A percentile compares a stretch with the other conserved stretches of the same genome.
These are phyloP conservation scores for Ciconia maguari DNA, from an alignment of 2,113 vertebrate genomes.

Conservation along the genomic window DNA sequence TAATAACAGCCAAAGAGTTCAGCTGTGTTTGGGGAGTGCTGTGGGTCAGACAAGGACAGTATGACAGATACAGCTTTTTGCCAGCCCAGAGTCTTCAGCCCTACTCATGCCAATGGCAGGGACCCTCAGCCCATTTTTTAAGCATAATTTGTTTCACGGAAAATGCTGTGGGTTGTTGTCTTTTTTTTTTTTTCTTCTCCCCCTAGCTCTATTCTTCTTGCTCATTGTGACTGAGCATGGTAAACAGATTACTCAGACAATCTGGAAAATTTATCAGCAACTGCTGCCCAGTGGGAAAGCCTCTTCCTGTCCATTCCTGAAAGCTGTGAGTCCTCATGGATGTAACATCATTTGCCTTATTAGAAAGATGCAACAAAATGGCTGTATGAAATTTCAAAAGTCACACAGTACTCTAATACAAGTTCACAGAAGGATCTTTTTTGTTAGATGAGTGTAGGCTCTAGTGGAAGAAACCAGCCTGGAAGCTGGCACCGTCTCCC, in stretches of 20 bases:
- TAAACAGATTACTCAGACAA: neutral
- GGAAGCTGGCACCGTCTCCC: rapidly evolving
- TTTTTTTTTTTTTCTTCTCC: rapidly evolving
- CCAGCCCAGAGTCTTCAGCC: neutral
- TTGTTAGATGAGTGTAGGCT: neutral
- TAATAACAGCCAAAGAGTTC: neutral
- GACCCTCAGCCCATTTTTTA: neutral
- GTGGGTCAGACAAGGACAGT: neutral
- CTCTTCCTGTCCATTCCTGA: neutral
- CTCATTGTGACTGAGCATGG: neutral
- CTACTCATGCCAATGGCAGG: neutral
- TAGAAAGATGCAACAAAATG: neutral
- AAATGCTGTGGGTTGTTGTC: neutral
- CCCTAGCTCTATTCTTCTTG: neutral
- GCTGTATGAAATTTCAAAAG: neutral
- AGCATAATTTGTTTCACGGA: neutral
- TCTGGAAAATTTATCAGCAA: neutral
- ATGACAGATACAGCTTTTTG: neutral
- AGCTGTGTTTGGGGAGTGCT: neutral
- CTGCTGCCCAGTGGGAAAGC: neutral
- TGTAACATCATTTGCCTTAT: neutral
- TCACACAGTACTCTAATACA: neutral
- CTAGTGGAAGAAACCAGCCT: neutral
- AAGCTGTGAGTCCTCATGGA: neutral
- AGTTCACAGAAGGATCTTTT: neutral